Evolutionary conservation across 2,888 invertebrate species (phyloP), one percentile per base, ranked within the genome.

Genomic region (Bellardia bayeri): DNA sequence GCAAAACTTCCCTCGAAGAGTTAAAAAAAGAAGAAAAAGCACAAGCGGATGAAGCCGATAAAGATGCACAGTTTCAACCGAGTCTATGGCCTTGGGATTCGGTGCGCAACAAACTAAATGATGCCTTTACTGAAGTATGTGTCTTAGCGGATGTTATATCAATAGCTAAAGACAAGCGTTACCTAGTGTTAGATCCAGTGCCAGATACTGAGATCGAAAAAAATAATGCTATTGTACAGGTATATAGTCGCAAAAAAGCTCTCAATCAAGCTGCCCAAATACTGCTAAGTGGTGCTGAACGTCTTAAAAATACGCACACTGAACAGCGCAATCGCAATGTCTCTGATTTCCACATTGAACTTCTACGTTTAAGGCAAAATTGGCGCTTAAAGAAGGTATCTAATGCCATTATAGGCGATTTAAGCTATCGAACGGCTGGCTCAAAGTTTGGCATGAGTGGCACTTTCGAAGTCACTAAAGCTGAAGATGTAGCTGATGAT

Each of bases 351-450:
- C 98, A 99, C 91, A 97, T 98, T 82, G 99, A 99, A 92, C 94
- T 99, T 79, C 93, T 99, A 40, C 95, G 98, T 84, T 94, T 99
- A 66, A 94, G 99, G 56, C 98, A 99, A 92, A 98, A 98, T 92
- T 99, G 99, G 99, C 95, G 99, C 68, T 94, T 99, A n/a, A 98
- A 99, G 92, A 99, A 99, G 94, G 98, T 98, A 0, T 98, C 98
- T 0, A 98, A 98, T 92, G 96, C 97, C 0, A 99, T 99, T 82
- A 97, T 99, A 76, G 99, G 99, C 0, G 99, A 99, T 94, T 95
- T 99, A 7, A 99, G 99, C 93, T 99, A 99, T 92, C 95, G 98
- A 87, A 98, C 98, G 91, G 98, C 98, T 88, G 99, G 99, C 1
- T 99, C 98, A 0, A 97, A 98, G 92, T 99, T 97, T 92, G 96